Conservation (phyloP, 2,888 invertebrate genomes). For the Acanthoscelides obtectus region DNA sequence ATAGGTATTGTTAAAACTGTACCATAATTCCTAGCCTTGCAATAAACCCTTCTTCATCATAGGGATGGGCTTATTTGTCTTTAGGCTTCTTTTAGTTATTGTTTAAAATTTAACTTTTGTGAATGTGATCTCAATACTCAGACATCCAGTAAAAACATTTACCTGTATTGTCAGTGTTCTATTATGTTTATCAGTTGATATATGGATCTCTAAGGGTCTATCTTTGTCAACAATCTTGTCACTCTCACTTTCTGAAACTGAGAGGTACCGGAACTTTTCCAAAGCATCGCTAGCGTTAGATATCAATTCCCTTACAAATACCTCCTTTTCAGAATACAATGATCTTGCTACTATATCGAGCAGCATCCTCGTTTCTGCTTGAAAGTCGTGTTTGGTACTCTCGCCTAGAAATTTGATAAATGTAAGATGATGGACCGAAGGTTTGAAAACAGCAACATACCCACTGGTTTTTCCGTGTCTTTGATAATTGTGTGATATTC, state of each 20-base stretch:
- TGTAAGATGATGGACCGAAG: not conserved
- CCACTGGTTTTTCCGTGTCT: conserved; percentile 56
- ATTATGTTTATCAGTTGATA: conserved; percentile 81
- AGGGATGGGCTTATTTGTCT: too few relatives aligned
- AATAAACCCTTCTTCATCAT: too few relatives aligned
- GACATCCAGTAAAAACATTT: conserved; percentile 25
- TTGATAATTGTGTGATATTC: conserved; percentile 59
- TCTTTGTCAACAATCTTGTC: conserved; percentile 55
- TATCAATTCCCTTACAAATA: conserved; percentile 91
- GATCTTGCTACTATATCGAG: conserved; percentile 96
- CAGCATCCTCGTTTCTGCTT: conserved; percentile 93
- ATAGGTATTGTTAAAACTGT: too few relatives aligned
- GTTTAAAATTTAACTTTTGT: too few relatives aligned
- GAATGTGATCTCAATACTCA: too few relatives aligned
- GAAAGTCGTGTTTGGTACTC: conserved; percentile 75
- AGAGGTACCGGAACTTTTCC: conserved; percentile 85
- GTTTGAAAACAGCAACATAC: conserved; percentile 37
- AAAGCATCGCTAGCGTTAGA: conserved; percentile 97
- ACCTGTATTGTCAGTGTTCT: conserved; percentile 84
- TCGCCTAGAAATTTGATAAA: conserved; percentile 47
- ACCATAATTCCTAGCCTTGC: too few relatives aligned
- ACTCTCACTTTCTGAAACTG: conserved; percentile 52
- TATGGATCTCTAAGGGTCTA: conserved; percentile 77
- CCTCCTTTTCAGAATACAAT: conserved; percentile 96
- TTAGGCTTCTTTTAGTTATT: too few relatives aligned